These are phyloP conservation scores for Ailuropoda melanoleuca DNA, from an alignment of 2,113 vertebrate genomes.

Conservation along the genomic window DNA sequence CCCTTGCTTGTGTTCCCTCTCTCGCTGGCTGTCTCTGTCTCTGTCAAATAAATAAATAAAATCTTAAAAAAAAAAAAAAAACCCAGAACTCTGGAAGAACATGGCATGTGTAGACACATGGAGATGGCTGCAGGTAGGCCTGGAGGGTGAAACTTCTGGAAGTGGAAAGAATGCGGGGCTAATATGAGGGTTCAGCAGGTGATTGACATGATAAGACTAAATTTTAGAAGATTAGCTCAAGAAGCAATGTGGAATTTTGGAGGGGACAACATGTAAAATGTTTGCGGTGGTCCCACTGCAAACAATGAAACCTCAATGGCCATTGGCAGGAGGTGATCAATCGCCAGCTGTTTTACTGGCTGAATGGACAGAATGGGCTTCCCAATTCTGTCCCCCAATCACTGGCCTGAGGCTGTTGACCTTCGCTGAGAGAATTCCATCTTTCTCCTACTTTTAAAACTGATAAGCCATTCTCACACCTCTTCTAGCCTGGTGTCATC, in stretches of 20 bases:
- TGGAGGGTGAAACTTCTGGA: background rate
- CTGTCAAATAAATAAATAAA: too few species aligned
- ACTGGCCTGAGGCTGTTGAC: background rate
- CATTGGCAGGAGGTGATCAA: background rate
- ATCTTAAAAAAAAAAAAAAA: too few species aligned
- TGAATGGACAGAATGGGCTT: background rate
- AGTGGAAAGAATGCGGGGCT: background rate
- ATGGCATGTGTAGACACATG: background rate
- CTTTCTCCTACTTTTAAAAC: background rate
- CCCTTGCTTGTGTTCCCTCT: too few species aligned
- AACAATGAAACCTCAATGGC: background rate
- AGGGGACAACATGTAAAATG: background rate
- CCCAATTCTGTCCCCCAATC: accelerated
- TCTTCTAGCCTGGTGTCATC: background rate
- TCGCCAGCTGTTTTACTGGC: background rate
- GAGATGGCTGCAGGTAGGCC: background rate
- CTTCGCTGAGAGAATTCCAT: background rate
- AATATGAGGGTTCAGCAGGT: background rate
- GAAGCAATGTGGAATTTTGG: background rate
- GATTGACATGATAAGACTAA: background rate
- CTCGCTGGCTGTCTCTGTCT: too few species aligned
- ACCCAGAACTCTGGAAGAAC: background rate
- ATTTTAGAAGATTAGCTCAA: background rate
- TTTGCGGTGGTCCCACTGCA: background rate
- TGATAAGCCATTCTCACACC: background rate